phyloP scores from a whole-genome alignment of 2,888 invertebrate species.

The Lasioglossum morio region DNA sequence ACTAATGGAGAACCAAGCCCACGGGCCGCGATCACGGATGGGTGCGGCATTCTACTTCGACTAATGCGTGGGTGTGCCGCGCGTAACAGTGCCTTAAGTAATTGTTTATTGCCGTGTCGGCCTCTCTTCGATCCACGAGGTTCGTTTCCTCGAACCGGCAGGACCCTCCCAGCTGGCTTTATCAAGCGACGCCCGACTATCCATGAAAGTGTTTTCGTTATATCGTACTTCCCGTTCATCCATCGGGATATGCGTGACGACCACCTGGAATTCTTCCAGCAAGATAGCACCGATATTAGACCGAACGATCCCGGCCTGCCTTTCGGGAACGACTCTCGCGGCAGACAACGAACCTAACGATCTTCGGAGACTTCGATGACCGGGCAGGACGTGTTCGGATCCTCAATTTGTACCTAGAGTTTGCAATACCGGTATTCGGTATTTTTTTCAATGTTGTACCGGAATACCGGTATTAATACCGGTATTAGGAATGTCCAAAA shows the following conservation, averaged over 20 bases:
- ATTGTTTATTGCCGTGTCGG: slow-evolving; percentile 82
- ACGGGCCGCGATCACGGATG: slow-evolving; percentile 72
- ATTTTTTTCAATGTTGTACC: too few relatives aligned
- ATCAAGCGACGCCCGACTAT: slow-evolving; percentile 51
- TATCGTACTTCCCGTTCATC: slow-evolving; percentile 55
- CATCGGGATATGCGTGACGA: slow-evolving; percentile 55
- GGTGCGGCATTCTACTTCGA: slow-evolving; percentile 82
- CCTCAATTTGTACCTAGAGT: too few relatives aligned
- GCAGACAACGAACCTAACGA: neutral
- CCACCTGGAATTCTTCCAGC: slow-evolving; percentile 30
- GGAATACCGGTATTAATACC: too few relatives aligned
- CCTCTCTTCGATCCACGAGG: slow-evolving; percentile 65
- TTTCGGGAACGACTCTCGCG: neutral
- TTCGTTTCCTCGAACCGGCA: slow-evolving; percentile 70
- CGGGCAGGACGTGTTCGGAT: neutral
- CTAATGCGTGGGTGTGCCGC: slow-evolving; percentile 83
- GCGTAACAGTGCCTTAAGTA: slow-evolving; percentile 83
- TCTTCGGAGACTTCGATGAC: neutral
- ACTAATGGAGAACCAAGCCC: slow-evolving; percentile 71
- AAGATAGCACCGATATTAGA: slow-evolving; percentile 51
- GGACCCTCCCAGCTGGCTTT: slow-evolving; percentile 61
- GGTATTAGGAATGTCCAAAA: too few relatives aligned
- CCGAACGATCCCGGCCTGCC: neutral
- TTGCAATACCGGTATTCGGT: too few relatives aligned
- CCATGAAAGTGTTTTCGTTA: slow-evolving; percentile 36